Evolutionary conservation across 2,888 invertebrate species (phyloP), one percentile per base, ranked within the genome.

Genomic region (Amiota mariae): DNA sequence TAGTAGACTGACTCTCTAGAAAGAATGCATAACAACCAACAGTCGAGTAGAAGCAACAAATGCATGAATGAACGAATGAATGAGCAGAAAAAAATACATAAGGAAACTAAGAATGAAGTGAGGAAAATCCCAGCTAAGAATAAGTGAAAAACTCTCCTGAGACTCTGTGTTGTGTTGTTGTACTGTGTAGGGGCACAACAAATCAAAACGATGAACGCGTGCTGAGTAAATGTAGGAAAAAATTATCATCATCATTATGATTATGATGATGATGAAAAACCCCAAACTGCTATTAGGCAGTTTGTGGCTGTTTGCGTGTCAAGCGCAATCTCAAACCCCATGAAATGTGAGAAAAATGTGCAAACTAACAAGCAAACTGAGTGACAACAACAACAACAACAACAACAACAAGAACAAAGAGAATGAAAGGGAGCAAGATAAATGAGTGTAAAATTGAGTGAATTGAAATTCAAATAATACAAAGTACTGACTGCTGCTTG

Each of bases 291-390:
- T 68, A 66, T 48, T 66, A 66, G 36, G 48, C 66, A 66, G 18
- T 66, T 66, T 49, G 66, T 18, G 24, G 66, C 72, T n/a, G 70
- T 73, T 72, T 76, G 72, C 74, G 72, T 76, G 76, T 74, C 72
- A 71, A 74, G 71, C 68, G 74, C 76, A 74, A 74, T 15, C 66
- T 13, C 46, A 66, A 46, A 66, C 11, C 12, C 36, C 46, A 11
- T 20, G 10, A 18, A 15, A 18, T 59, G 59, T 59, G 59, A 59
- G 59, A 59, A 59, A 59, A 59, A 59, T 59, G 12, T 11, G 59
- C 9, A 59, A 18, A 59, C 15, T 36, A 59, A 59, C 15, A 59
- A 20, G 18, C 1, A 18, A 8, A 59, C 2, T 36, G 36, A 36
- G 36, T 36, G 36, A 24, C 15, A 59, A 59, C 18, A 59, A 59